A percentile compares a stretch with the other conserved stretches of the same genome.
Evolutionary conservation across 92 coral and sea anemone genomes (phyloP).

Genomic region (Galaxea fascicularis): DNA sequence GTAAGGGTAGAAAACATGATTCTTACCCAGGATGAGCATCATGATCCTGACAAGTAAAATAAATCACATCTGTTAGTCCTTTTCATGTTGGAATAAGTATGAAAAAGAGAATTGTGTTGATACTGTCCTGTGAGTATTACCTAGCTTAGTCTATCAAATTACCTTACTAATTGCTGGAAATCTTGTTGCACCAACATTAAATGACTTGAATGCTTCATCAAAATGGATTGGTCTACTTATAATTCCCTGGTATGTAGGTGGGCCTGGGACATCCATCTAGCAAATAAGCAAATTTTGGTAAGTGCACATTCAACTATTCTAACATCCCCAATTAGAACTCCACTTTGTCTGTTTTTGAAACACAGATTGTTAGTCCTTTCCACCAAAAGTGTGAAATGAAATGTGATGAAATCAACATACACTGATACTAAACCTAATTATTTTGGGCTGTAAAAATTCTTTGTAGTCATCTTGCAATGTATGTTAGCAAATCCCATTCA

Average conservation of each 20-base stretch:
- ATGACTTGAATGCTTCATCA: constrained; percentile 85
- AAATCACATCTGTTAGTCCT: not conserved
- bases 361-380: too few relatives aligned
- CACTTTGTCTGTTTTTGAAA: not conserved
- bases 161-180: constrained; percentile 76
- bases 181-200: constrained; percentile 90
- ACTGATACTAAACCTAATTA: too few relatives aligned
- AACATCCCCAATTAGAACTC: not conserved
- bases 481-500: too few relatives aligned
- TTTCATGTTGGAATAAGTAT: too few relatives aligned
- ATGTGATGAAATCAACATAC: too few relatives aligned
- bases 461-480: too few relatives aligned
- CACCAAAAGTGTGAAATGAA: too few relatives aligned
- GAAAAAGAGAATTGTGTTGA: not conserved
- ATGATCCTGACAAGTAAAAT: constrained; percentile 48
- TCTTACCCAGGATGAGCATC: constrained; percentile 72
- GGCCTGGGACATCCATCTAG: constrained; percentile 98
- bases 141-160: not conserved
- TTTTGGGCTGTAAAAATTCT: too few relatives aligned
- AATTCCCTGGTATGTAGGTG: constrained; percentile 87
- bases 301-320: not conserved
- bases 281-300: not conserved
- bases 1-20: not conserved
- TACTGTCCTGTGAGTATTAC: too few relatives aligned
- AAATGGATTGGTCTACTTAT: constrained; percentile 91